Percentiles rank a stretch among this genome's conserved stretches.
phyloP scores from a whole-genome alignment of 2,113 vertebrate genomes.

The Hyperoodon ampullatus region DNA sequence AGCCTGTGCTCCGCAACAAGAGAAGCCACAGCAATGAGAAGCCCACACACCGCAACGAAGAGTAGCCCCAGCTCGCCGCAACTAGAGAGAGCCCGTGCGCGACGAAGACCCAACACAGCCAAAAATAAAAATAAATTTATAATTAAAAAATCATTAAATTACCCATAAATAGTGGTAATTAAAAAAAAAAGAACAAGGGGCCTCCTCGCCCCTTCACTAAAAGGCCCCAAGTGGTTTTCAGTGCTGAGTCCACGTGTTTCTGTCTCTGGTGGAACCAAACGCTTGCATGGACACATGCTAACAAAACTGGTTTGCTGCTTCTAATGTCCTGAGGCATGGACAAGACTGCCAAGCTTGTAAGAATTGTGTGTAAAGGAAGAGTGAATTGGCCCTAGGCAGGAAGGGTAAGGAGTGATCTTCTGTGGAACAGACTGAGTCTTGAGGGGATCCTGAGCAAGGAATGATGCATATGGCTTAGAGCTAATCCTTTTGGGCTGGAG shows the following conservation, averaged over 20 bases:
- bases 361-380: neutral
- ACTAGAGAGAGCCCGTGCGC: fast-evolving
- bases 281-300: neutral
- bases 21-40: too few relatives aligned
- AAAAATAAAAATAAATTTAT: too few relatives aligned
- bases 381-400: neutral
- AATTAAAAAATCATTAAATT: too few relatives aligned
- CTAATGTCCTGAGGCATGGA: neutral
- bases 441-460: neutral
- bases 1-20: too few relatives aligned
- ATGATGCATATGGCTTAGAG: neutral
- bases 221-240: neutral
- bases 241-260: neutral
- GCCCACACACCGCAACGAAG: too few relatives aligned
- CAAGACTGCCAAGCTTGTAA: neutral
- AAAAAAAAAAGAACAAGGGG: neutral
- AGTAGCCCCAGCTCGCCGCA: too few relatives aligned
- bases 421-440: neutral
- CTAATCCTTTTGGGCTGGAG: neutral
- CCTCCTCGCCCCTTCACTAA: neutral
- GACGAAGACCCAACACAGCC: too few relatives aligned
- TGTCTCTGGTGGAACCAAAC: neutral
- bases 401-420: neutral
- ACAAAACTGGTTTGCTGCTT: neutral
- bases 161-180: too few relatives aligned